Conservation (phyloP, 2,888 invertebrate species). For the Amblyteles armatorius region DNA sequence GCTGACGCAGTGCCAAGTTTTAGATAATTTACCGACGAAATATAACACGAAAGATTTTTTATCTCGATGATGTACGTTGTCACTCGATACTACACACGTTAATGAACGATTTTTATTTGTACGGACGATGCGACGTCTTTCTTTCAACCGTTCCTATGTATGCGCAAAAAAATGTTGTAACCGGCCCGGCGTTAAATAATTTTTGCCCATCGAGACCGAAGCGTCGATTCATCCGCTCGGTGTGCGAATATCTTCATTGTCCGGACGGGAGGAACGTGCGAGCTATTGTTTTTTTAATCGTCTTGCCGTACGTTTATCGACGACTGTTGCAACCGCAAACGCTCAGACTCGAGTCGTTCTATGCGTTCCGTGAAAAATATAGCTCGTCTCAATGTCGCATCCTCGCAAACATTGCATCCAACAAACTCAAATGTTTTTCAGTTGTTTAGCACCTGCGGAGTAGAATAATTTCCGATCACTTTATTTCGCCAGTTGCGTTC, state of each 20-base stretch:
- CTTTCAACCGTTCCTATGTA: background rate
- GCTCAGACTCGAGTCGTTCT: conserved; percentile 4
- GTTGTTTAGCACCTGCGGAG: conserved; percentile 66
- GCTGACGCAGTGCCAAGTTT: conserved; percentile 11
- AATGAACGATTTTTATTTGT: conserved; percentile 41
- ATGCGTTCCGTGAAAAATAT: background rate
- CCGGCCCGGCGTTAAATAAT: background rate
- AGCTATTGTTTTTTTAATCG: conserved; percentile 27
- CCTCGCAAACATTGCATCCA: conserved; percentile 29
- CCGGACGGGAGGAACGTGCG: conserved; percentile 2
- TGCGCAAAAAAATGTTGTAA: background rate
- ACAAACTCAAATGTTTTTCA: conserved; percentile 53
- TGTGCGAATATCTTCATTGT: conserved; percentile 24
- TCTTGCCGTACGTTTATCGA: conserved; percentile 3
- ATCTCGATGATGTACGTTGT: conserved; percentile 26
- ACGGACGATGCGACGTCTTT: background rate
- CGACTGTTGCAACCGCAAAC: conserved; percentile 30
- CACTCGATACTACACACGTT: conserved; percentile 20
- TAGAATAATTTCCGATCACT: conserved; percentile 5
- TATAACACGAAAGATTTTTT: conserved; percentile 19
- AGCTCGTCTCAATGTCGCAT: conserved; percentile 6
- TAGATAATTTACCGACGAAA: background rate
- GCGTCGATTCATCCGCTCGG: background rate
- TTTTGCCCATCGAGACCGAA: background rate
- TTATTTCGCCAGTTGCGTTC: conserved; percentile 46